Evolutionary conservation across 2,888 invertebrate species (phyloP).

Genomic region (Sericinus montela): DNA sequence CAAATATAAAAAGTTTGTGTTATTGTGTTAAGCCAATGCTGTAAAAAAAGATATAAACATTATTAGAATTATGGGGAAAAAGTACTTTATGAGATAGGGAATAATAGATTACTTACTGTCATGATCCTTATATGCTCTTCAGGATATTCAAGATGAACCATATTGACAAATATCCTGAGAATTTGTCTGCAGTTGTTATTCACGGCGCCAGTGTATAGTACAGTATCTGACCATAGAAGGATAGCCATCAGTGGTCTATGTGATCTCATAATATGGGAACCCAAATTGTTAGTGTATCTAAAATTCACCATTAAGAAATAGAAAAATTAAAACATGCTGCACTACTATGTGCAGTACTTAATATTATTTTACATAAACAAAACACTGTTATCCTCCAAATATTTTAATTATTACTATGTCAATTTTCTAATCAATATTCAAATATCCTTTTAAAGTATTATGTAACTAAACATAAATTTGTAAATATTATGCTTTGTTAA

Average conservation of each 20-base stretch:
- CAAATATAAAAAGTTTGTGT: conserved; percentile 59
- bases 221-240: conserved; percentile 55
- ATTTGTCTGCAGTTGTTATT: conserved; percentile 55
- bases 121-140: conserved; percentile 52
- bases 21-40: conserved; percentile 61
- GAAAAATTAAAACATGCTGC: no score
- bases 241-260: conserved; percentile 59
- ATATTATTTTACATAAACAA: no score
- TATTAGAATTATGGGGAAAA: no score
- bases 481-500: no score
- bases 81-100: no score
- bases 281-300: conserved; percentile 51
- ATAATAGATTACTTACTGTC: conserved; percentile 53
- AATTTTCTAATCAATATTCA: no score
- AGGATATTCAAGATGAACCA: conserved; percentile 60
- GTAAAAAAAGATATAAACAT: conserved; percentile 28
- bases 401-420: no score
- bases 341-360: no score
- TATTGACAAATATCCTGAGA: conserved; percentile 48
- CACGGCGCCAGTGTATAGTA: conserved; percentile 50
- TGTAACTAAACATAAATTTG: no score
- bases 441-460: no score
- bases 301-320: neutral
- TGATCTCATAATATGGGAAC: conserved; percentile 51
- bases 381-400: conserved; percentile 56